phyloP scores from a whole-genome alignment of 2,888 invertebrate genomes.

The Limnephilus marmoratus region DNA sequence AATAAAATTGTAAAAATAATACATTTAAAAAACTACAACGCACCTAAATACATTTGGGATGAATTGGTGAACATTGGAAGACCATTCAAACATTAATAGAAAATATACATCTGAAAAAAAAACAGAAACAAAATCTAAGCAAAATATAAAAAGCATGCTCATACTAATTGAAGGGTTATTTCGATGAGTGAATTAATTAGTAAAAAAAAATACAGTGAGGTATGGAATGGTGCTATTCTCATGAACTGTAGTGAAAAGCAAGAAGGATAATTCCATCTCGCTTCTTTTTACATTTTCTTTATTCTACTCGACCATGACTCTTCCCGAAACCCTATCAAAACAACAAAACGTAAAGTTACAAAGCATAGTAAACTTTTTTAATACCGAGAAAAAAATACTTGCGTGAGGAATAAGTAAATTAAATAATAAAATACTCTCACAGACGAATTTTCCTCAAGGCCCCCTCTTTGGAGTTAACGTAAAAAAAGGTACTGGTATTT shows the following conservation, averaged over 20 bases:
- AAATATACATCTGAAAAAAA: slow-evolving; percentile 23
- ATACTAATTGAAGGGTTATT: neutral
- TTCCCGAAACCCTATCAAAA: no score
- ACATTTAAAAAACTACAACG: neutral
- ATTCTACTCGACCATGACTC: neutral
- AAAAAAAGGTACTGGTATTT: no score
- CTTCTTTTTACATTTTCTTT: neutral
- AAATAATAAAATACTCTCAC: neutral
- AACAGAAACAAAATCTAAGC: neutral
- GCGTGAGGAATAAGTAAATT: neutral
- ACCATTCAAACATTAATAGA: slow-evolving; percentile 18
- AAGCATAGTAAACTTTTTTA: neutral
- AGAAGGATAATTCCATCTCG: neutral
- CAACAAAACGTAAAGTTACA: neutral
- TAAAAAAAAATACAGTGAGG: neutral
- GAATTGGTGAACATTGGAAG: slow-evolving; percentile 37
- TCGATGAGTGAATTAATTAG: neutral
- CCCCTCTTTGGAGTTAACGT: no score
- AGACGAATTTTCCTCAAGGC: no score
- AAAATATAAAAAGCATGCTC: neutral
- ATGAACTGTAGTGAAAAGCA: neutral
- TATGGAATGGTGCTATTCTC: neutral
- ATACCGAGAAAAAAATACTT: neutral
- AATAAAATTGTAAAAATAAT: slow-evolving; percentile 13
- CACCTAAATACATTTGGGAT: slow-evolving; percentile 33